A percentile compares a stretch with the other conserved stretches of the same genome.
These are phyloP conservation scores for Distichodus sexfasciatus DNA, from an alignment of 2,797 vertebrate genomes.

Conservation along the genomic window DNA sequence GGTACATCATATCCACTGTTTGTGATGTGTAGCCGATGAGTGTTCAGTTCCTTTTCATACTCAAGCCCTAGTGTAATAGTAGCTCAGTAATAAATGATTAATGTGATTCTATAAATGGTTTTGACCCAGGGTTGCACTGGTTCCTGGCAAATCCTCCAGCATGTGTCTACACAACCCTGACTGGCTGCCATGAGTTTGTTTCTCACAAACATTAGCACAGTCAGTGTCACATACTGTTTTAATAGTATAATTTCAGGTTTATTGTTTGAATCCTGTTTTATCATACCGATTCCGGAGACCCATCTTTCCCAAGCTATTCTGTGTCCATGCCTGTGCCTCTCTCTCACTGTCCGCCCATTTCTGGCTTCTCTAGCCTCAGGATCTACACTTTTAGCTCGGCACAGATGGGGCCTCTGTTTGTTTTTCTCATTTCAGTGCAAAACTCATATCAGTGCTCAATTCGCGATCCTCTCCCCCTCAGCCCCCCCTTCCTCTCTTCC, in stretches of 20 bases:
- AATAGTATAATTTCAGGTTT: background rate
- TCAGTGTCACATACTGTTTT: too few relatives aligned
- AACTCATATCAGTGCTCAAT: slow-evolving; percentile 38
- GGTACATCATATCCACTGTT: too few relatives aligned
- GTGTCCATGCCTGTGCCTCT: background rate
- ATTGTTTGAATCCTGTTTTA: background rate
- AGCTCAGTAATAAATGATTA: background rate
- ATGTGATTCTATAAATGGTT: background rate
- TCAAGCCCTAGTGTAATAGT: background rate
- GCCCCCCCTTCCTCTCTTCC: background rate
- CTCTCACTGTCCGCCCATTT: background rate
- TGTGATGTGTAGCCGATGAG: too few relatives aligned
- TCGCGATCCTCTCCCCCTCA: background rate
- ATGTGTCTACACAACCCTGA: background rate
- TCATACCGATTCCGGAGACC: background rate
- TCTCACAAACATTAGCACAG: too few relatives aligned
- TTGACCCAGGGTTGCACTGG: background rate
- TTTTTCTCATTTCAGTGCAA: slow-evolving; percentile 64
- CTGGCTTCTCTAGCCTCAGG: slow-evolving; percentile 48
- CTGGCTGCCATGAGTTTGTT: background rate
- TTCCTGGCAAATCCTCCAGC: background rate
- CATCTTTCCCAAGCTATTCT: background rate
- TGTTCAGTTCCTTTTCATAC: too few relatives aligned
- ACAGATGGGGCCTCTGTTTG: slow-evolving; percentile 62
- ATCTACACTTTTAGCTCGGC: slow-evolving; percentile 61